Evolutionary conservation across 2,888 invertebrate genomes (phyloP).

Genomic region (Dryadula phaetusa): DNA sequence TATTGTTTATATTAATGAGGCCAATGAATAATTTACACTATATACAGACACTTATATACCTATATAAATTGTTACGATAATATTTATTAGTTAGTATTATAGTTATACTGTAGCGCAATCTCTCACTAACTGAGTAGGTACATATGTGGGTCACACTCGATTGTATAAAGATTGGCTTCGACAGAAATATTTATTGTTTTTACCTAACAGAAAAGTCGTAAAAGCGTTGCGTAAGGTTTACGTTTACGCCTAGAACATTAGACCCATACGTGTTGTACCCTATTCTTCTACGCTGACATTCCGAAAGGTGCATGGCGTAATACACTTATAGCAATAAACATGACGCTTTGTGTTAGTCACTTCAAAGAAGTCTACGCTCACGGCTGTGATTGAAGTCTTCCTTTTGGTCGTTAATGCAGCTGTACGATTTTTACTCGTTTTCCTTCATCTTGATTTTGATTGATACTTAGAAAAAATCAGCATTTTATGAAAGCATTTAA

Average conservation of each 20-base stretch:
- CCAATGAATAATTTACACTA: conserved; percentile 43
- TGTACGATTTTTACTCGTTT: conserved; percentile 55
- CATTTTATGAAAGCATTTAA: neutral
- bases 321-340: conserved; percentile 70
- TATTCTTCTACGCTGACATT: conserved; percentile 52
- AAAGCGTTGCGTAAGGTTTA: conserved; percentile 45
- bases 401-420: conserved; percentile 60
- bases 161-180: conserved; percentile 36
- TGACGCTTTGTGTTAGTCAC: conserved; percentile 59
- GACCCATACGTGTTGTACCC: conserved; percentile 42
- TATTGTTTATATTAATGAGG: conserved; percentile 68
- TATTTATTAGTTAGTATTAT: conserved; percentile 1
- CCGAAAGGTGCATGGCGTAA: conserved; percentile 60
- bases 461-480: conserved; percentile 26
- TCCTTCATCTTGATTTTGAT: conserved; percentile 43
- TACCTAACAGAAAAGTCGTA: conserved; percentile 39
- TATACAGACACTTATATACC: neutral
- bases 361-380: conserved; percentile 66
- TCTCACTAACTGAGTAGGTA: neutral
- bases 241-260: conserved; percentile 42
- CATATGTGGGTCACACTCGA: conserved; percentile 31
- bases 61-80: neutral
- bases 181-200: conserved; percentile 44
- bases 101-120: conserved; percentile 1
- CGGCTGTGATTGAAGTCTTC: conserved; percentile 67